phyloP scores from a whole-genome alignment of 2,888 invertebrate species.

The Acleris laterana region DNA sequence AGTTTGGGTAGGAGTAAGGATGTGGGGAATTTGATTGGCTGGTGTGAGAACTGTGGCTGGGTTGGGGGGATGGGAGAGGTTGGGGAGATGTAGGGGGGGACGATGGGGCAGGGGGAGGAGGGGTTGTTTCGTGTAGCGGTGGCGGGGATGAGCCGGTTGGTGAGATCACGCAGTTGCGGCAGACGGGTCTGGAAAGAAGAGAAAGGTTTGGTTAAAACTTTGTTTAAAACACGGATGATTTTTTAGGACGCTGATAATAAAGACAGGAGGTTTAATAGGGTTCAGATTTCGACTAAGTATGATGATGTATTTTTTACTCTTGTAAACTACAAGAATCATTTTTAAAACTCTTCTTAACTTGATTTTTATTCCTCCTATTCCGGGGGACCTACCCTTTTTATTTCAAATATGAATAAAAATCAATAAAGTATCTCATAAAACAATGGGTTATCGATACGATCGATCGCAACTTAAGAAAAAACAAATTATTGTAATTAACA shows the following conservation, averaged over 20 bases:
- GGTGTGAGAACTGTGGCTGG: constrained; percentile 67
- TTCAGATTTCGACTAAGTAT: too few relatives aligned
- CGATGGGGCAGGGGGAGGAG: constrained; percentile 63
- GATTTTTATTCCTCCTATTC: too few relatives aligned
- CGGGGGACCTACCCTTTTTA: too few relatives aligned
- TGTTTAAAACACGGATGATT: too few relatives aligned
- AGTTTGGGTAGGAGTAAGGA: constrained; percentile 74
- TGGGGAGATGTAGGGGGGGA: constrained; percentile 65
- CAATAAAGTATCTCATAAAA: too few relatives aligned
- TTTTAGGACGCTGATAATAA: too few relatives aligned
- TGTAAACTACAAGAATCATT: too few relatives aligned
- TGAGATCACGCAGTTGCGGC: constrained; percentile 90
- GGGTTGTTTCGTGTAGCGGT: constrained; percentile 70
- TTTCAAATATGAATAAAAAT: too few relatives aligned
- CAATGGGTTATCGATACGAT: too few relatives aligned
- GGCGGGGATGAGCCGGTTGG: constrained; percentile 78
- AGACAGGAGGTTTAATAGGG: too few relatives aligned
- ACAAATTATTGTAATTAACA: neutral
- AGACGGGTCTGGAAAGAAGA: constrained; percentile 88
- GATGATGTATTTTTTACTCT: too few relatives aligned
- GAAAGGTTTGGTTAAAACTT: constrained; percentile 4
- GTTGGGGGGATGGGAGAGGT: constrained; percentile 69
- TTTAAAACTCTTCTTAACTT: too few relatives aligned
- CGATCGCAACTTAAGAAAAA: neutral
- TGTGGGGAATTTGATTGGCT: constrained; percentile 75